Percentiles rank a stretch among this genome's conserved stretches.
Conservation (phyloP, 2,113 vertebrate genomes). For the Mustelus asterias region DNA sequence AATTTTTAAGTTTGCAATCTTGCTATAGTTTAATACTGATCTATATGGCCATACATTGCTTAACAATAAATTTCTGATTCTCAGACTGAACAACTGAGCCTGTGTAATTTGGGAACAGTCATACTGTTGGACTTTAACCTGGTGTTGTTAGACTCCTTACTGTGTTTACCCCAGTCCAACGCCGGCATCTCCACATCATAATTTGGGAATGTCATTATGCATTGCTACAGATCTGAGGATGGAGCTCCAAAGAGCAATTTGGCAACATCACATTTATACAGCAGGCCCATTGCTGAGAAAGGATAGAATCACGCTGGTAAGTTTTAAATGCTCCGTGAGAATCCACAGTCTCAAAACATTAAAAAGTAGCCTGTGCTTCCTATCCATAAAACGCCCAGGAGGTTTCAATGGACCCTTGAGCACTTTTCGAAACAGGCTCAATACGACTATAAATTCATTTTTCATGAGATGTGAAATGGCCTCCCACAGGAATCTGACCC, state of each 20-base stretch:
- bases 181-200: too few relatives aligned
- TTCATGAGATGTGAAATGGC: not conserved
- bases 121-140: too few relatives aligned
- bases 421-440: not conserved
- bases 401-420: not conserved
- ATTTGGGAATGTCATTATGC: too few relatives aligned
- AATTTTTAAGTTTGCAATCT: not conserved
- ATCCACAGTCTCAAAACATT: not conserved
- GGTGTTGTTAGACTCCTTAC: too few relatives aligned
- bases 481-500: not conserved
- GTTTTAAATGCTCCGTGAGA: not conserved
- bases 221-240: not conserved
- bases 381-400: not conserved
- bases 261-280: not conserved
- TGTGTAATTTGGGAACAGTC: too few relatives aligned
- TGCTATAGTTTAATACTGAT: not conserved
- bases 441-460: not conserved
- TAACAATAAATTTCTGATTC: too few relatives aligned
- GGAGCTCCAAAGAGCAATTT: not conserved
- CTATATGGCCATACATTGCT: not conserved
- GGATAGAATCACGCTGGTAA: not conserved
- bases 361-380: not conserved
- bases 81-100: too few relatives aligned
- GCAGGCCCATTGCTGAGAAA: not conserved
- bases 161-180: too few relatives aligned